phyloP scores from a whole-genome alignment of 2,113 vertebrate species.

The Myrmophylax atrothorax region DNA sequence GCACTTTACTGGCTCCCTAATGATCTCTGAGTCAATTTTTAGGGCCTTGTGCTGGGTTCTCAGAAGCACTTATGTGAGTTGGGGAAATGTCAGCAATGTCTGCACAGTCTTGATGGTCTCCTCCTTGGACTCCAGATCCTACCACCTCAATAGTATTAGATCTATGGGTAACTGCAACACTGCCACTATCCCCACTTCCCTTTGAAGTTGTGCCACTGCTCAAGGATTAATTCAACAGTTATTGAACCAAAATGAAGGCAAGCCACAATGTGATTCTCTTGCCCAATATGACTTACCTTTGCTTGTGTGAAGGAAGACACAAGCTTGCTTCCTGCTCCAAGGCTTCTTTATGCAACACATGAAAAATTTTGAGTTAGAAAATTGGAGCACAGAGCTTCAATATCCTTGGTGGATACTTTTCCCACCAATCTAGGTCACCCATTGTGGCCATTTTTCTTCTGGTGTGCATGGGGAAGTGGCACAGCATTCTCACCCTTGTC shows the following conservation, averaged over 20 bases:
- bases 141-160: not conserved
- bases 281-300: not conserved
- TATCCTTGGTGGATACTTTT: not conserved
- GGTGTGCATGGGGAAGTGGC: not conserved
- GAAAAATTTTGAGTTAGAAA: not conserved
- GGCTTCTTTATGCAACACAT: not conserved
- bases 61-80: not conserved
- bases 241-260: not conserved
- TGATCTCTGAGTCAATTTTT: slow-evolving; percentile 35
- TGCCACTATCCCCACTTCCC: not conserved
- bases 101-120: not conserved
- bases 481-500: not conserved
- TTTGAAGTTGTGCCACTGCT: not conserved
- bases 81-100: not conserved
- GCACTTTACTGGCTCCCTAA: slow-evolving; percentile 33
- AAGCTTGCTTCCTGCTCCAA: not conserved
- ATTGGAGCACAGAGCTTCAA: not conserved
- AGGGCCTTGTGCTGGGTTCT: not conserved
- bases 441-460: not conserved
- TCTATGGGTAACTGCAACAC: not conserved
- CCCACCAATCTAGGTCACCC: not conserved
- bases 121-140: not conserved
- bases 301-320: not conserved
- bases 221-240: not conserved
- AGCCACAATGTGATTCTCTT: fast-evolving